Conservation (phyloP, 2,888 invertebrate species). For the Aquatica leii region DNA sequence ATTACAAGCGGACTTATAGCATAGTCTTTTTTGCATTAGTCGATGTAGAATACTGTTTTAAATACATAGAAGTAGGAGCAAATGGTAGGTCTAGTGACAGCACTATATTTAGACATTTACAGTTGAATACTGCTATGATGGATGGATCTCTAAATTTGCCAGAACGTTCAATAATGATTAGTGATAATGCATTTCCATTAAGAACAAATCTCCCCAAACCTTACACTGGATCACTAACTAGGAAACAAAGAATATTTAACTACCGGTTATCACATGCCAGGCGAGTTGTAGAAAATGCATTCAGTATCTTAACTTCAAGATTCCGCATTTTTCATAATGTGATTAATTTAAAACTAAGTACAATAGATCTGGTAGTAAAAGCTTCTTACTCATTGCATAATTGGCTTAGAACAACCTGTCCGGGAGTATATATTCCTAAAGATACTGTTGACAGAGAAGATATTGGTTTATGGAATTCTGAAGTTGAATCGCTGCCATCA, state of each 20-base stretch:
- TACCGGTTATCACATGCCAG: neutral
- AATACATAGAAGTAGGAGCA: constrained; percentile 5
- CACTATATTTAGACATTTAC: neutral
- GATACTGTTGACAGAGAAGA: neutral
- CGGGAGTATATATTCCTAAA: too few species aligned
- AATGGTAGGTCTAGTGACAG: constrained; percentile 1
- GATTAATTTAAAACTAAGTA: neutral
- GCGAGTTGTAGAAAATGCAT: constrained; percentile 6
- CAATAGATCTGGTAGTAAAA: too few species aligned
- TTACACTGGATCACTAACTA: neutral
- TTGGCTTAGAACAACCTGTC: too few species aligned
- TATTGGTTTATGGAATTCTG: neutral
- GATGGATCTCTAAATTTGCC: constrained; percentile 1
- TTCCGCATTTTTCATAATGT: neutral
- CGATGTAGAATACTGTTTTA: too few species aligned
- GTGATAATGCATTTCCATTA: constrained; percentile 5
- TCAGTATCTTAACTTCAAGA: neutral
- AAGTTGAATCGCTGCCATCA: too few species aligned
- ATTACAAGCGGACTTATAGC: too few species aligned
- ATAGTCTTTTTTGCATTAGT: too few species aligned
- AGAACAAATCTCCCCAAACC: neutral
- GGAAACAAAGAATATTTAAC: neutral
- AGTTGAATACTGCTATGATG: neutral
- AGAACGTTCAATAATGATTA: neutral
- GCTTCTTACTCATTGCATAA: too few species aligned